Base-by-base conservation (phyloP, 2,888 invertebrate species). In the Tetanocera ferruginea region DNA sequence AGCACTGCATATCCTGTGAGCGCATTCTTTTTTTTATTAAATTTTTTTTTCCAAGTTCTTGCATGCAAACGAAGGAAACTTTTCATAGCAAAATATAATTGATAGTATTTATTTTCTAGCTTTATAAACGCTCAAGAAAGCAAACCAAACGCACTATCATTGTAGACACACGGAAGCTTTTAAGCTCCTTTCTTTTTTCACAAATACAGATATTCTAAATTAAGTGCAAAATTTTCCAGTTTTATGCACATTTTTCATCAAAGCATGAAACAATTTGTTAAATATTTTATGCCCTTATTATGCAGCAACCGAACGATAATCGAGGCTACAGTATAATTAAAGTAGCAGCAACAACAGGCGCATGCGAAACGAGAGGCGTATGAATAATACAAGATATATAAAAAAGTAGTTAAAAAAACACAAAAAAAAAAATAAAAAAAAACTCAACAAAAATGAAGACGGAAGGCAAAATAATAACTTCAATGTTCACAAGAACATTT, bases 401-500 rank as follows among this genome's bases (percentile, higher is more conserved):
- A n/a, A 31, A 14, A 51, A 51, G 55, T n/a, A 23, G 55, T 55
- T 5, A 23, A 1, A 55, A 5, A 4, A 4, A 31, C 5, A 31
- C 14, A 4, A 2, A 60, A 23, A 9, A 60, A 28, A 28, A 23
- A 23, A 60, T 25, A 60, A 28, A 23, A 14, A 25, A 25, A 37
- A 37, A 37, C 37, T 5, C 37, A 43, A 43, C 11, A 60, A 28
- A 23, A 14, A 28, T 60, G 25, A 28, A 34, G 69, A 14, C 28
- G 19, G 69, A 69, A 69, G 69, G 69, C 49, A 49, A 69, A 23
- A 69, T 51, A 69, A 69, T 69, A 69, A 69, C 49, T 69, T 51
- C 37, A n/a, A 34, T 82, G 79, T 81, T 82, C 78, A 79, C 81
- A 81, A 67, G 70, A 82, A 78, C 49, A 82, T 81, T 81, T 80